Conservation (phyloP, 2,113 vertebrate species). For the Bubo blakistoni region DNA sequence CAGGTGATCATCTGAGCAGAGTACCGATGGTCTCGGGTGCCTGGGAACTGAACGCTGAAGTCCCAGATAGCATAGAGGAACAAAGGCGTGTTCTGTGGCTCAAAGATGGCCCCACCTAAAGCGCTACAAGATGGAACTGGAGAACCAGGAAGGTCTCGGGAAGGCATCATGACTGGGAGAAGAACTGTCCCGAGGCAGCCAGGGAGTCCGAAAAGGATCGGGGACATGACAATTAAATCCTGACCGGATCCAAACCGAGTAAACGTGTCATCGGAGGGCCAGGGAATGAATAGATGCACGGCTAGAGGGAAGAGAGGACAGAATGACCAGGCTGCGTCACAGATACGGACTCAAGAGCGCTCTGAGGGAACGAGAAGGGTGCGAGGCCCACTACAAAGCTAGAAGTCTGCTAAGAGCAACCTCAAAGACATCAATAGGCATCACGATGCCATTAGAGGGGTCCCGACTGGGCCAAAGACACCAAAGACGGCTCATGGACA, state of each 20-base stretch:
- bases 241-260: neutral
- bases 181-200: neutral
- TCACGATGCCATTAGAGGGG: neutral
- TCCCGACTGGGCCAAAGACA: neutral
- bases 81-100: too few species aligned
- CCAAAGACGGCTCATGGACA: neutral
- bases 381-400: neutral
- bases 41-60: too few species aligned
- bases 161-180: too few species aligned
- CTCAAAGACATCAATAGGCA: neutral
- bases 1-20: too few species aligned
- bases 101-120: too few species aligned
- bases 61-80: too few species aligned
- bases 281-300: accelerated
- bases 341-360: neutral
- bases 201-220: neutral
- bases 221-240: neutral
- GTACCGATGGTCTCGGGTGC: too few species aligned
- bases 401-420: neutral
- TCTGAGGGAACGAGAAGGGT: neutral
- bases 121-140: too few species aligned
- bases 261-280: neutral
- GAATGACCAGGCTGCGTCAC: neutral
- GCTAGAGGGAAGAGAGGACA: neutral
- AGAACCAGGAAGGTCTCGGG: neutral